Conservation (phyloP, 1,140 invertebrate species). For the Eupeodes corollae region DNA sequence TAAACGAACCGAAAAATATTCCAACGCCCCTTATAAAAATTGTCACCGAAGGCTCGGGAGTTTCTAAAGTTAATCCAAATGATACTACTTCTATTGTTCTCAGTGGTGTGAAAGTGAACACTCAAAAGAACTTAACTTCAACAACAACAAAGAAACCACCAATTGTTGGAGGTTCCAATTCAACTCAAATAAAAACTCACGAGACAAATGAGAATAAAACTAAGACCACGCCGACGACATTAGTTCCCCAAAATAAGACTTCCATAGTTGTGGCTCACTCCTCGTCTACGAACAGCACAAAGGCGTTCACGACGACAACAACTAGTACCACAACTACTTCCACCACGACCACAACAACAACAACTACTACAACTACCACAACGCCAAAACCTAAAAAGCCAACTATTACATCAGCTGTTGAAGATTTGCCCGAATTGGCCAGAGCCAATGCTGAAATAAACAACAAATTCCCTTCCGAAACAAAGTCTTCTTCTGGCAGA, state of each 20-base stretch:
- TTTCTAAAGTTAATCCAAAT: too few species aligned
- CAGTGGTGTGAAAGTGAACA: too few species aligned
- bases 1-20: too few species aligned
- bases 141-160: background rate
- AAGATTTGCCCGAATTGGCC: conserved; percentile 9
- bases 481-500: background rate
- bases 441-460: background rate
- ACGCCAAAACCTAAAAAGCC: conserved; percentile 25
- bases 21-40: too few species aligned
- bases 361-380: conserved; percentile 18
- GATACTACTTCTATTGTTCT: too few species aligned
- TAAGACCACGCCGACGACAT: too few species aligned
- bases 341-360: conserved; percentile 10
- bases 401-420: conserved; percentile 12
- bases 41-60: too few species aligned
- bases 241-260: background rate
- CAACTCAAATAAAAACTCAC: background rate
- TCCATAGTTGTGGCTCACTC: background rate
- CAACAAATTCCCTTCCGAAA: background rate
- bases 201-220: too few species aligned
- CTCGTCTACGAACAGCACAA: background rate
- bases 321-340: conserved; percentile 6
- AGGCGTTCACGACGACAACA: background rate
- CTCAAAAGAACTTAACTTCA: background rate
- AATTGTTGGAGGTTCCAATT: background rate